Conservation (phyloP, 2,113 vertebrate genomes). For the Merops nubicus region DNA sequence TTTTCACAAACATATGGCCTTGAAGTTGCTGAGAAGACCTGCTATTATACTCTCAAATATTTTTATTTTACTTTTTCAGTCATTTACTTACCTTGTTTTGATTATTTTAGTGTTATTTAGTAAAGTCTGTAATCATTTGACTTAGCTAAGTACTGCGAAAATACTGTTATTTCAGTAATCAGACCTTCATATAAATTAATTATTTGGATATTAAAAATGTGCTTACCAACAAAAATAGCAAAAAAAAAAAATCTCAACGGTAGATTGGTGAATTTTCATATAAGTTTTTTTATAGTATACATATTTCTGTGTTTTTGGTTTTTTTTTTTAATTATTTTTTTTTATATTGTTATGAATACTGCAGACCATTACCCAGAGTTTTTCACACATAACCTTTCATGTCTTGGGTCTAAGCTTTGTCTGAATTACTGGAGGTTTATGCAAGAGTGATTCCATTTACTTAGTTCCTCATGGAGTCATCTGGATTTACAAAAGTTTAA, state of each 20-base stretch:
- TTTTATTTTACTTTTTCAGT: not conserved
- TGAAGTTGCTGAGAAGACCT: not conserved
- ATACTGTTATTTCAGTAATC: not conserved
- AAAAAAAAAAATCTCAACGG: rapidly evolving
- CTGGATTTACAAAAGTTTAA: not conserved
- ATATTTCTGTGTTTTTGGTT: not conserved
- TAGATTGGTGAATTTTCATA: not conserved
- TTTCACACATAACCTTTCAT: not conserved
- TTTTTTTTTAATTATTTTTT: not conserved
- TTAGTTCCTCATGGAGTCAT: not conserved
- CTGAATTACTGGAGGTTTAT: not conserved
- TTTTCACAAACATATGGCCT: not conserved
- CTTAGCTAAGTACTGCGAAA: not conserved
- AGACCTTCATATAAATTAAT: not conserved
- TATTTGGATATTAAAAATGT: not conserved
- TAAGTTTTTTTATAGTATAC: not conserved
- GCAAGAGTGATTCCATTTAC: not conserved
- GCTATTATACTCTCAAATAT: not conserved
- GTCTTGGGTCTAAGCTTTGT: not conserved
- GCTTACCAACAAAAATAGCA: not conserved
- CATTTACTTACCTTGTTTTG: not conserved
- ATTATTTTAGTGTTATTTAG: not conserved
- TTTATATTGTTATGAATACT: not conserved
- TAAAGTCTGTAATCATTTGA: not conserved
- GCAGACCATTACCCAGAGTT: not conserved